phyloP scores from a whole-genome alignment of 2,113 vertebrate species.

The Puntigrus tetrazona region DNA sequence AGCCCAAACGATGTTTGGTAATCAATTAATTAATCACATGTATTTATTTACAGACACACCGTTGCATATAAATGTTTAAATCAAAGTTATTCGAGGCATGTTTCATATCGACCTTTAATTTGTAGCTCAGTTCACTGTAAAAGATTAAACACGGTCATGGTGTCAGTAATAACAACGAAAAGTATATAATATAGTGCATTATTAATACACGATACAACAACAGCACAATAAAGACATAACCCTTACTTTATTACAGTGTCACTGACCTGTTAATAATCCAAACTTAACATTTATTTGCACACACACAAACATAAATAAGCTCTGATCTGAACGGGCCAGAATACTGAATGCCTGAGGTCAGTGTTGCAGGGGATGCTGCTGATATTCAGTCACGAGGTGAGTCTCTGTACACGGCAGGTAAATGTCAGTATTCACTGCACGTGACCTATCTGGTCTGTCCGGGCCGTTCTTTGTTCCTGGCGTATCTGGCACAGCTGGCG shows the following conservation, averaged over 20 bases:
- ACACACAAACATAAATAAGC: slow-evolving; percentile 32
- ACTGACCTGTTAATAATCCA: background rate
- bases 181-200: background rate
- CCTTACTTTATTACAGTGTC: background rate
- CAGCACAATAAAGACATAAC: background rate
- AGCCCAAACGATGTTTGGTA: background rate
- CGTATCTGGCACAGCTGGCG: slow-evolving; percentile 82
- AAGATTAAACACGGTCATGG: background rate
- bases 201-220: background rate
- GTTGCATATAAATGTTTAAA: background rate
- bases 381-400: background rate
- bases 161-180: background rate
- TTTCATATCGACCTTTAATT: background rate
- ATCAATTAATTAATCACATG: background rate
- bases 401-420: background rate
- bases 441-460: slow-evolving; percentile 43
- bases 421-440: background rate
- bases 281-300: background rate
- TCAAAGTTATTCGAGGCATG: background rate
- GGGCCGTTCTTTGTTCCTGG: slow-evolving; percentile 43
- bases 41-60: background rate
- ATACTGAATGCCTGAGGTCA: slow-evolving; percentile 10
- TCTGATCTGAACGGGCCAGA: background rate
- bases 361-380: slow-evolving; percentile 18
- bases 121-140: background rate